Conservation (phyloP, 2,797 vertebrate species). For the Falco novaeseelandiae region DNA sequence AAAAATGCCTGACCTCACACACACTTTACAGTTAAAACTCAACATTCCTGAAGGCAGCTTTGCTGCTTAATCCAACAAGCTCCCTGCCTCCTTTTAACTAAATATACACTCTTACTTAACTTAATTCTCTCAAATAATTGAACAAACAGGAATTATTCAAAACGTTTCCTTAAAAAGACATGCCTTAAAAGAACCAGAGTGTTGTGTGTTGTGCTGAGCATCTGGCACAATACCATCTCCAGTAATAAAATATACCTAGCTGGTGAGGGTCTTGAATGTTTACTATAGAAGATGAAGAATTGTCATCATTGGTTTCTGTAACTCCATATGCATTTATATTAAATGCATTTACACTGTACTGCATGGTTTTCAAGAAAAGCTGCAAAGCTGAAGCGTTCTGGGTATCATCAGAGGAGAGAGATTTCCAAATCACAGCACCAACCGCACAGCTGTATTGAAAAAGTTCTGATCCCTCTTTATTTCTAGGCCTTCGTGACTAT, state of each 20-base stretch:
- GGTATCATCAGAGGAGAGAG: neutral
- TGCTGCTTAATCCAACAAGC: conserved; percentile 47
- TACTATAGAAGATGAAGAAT: neutral
- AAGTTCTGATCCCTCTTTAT: neutral
- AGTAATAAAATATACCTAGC: neutral
- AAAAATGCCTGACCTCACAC: conserved; percentile 55
- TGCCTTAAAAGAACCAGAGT: neutral
- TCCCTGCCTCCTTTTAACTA: neutral
- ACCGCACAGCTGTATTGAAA: neutral
- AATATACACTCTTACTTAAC: neutral
- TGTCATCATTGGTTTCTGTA: neutral
- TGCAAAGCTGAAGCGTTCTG: neutral
- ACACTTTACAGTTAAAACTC: conserved; percentile 45
- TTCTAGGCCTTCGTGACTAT: neutral
- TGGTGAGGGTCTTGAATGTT: neutral
- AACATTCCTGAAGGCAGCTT: conserved; percentile 55
- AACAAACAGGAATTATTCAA: neutral
- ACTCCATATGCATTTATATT: neutral
- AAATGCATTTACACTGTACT: neutral
- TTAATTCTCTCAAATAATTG: neutral
- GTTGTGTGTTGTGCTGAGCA: neutral
- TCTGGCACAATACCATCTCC: rapidly evolving
- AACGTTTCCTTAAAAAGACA: neutral
- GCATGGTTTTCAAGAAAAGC: neutral
- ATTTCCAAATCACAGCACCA: neutral